Conservation (phyloP, 2,113 vertebrate genomes). For the Sphyrna mokarran region DNA sequence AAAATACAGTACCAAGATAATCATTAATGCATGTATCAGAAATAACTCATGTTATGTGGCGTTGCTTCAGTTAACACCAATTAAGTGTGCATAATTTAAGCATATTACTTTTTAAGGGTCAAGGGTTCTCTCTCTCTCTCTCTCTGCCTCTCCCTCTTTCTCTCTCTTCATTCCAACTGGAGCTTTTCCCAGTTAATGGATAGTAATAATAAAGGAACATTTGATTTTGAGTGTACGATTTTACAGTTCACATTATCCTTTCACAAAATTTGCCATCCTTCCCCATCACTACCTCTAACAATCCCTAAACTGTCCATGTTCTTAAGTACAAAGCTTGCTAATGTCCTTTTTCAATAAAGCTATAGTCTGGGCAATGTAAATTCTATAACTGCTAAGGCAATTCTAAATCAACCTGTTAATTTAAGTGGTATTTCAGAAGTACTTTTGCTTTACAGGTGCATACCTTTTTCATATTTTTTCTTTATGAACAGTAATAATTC, state of each 20-base stretch:
- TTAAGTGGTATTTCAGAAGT: background rate
- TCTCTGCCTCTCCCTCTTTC: background rate
- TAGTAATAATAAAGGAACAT: background rate
- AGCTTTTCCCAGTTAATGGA: background rate
- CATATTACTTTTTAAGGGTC: slow-evolving; percentile 21
- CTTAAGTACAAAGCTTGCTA: background rate
- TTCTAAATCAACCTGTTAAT: background rate
- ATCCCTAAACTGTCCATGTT: background rate
- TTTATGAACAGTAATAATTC: background rate
- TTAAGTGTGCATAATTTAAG: background rate
- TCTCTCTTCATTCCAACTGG: background rate
- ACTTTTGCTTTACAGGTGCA: background rate
- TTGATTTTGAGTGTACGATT: background rate
- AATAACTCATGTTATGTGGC: background rate
- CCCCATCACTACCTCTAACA: background rate
- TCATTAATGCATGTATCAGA: slow-evolving; percentile 1
- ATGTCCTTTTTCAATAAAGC: background rate
- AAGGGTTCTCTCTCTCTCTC: background rate
- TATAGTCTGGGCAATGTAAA: background rate
- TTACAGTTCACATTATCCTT: background rate
- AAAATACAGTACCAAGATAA: slow-evolving; percentile 1
- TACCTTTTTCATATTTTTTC: background rate
- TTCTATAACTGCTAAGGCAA: background rate
- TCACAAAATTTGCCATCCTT: background rate
- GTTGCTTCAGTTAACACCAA: slow-evolving; percentile 9